Percentiles rank a stretch among this genome's conserved stretches.
phyloP scores from a whole-genome alignment of 2,888 invertebrate genomes.

The Macropis europaea region DNA sequence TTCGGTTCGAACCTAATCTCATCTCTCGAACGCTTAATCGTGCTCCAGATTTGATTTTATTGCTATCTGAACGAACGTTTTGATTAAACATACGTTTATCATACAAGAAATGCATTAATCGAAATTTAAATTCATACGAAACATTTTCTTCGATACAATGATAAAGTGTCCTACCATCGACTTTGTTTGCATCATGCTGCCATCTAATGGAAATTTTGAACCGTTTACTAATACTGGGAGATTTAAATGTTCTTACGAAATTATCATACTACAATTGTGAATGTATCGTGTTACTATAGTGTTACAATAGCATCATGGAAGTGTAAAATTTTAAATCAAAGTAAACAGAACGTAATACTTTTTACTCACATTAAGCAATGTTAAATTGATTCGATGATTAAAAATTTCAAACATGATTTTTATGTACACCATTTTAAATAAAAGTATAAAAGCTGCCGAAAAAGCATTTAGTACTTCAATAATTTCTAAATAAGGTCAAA shows the following conservation, averaged over 20 bases:
- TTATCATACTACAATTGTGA: background rate
- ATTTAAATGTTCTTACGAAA: slow-evolving; percentile 4
- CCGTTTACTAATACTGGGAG: background rate
- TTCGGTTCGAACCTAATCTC: background rate
- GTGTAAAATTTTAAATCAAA: too few relatives aligned
- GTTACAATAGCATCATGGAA: background rate
- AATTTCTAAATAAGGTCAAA: too few relatives aligned
- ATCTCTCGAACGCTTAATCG: background rate
- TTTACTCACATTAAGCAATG: too few relatives aligned
- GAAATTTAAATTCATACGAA: slow-evolving; percentile 18
- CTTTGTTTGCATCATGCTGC: slow-evolving; percentile 25
- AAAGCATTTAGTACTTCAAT: too few relatives aligned
- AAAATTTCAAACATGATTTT: too few relatives aligned
- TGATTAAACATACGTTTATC: background rate
- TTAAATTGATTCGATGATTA: too few relatives aligned
- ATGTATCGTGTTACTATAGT: background rate
- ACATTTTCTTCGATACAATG: background rate
- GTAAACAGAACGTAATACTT: too few relatives aligned
- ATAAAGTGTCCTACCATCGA: background rate
- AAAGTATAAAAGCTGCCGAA: too few relatives aligned
- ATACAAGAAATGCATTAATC: background rate
- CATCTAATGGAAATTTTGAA: slow-evolving; percentile 19
- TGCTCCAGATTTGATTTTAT: background rate
- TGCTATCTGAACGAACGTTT: background rate
- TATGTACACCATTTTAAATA: too few relatives aligned